A percentile compares a stretch with the other conserved stretches of the same genome.
Conservation (phyloP, 2,888 invertebrate genomes). For the Prosapia bicincta region DNA sequence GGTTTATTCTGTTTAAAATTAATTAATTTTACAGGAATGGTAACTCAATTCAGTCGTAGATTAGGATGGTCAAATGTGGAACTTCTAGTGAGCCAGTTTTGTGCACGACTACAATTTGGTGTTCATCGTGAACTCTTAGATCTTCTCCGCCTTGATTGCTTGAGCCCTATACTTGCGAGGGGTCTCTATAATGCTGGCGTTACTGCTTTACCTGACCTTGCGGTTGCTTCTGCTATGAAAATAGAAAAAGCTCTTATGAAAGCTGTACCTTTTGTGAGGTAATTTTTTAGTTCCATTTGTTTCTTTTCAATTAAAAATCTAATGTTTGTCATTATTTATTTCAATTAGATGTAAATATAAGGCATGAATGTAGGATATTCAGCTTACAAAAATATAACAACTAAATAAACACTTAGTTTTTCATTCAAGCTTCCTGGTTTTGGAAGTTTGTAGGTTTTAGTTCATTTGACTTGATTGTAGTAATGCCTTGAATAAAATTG, state of each 20-base stretch:
- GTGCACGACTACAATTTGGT: slow-evolving; percentile 91
- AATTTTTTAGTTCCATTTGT: slow-evolving; percentile 15
- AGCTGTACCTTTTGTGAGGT: slow-evolving; percentile 80
- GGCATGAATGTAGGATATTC: no score
- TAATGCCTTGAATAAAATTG: no score
- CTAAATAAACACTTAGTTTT: no score
- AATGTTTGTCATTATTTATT: no score
- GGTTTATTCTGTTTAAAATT: no score
- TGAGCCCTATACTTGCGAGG: slow-evolving; percentile 83
- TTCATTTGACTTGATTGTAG: no score
- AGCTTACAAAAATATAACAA: no score
- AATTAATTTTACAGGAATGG: slow-evolving; percentile 67
- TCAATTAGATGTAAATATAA: no score
- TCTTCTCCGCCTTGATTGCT: slow-evolving; percentile 75
- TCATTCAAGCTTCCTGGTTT: no score
- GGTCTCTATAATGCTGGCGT: slow-evolving; percentile 78
- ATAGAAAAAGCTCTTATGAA: slow-evolving; percentile 76
- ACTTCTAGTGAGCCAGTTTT: slow-evolving; percentile 86
- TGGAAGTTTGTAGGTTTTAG: no score
- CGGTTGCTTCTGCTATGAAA: slow-evolving; percentile 62
- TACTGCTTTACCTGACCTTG: slow-evolving; percentile 72
- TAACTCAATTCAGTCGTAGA: slow-evolving; percentile 91
- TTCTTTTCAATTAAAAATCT: no score
- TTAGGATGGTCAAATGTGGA: slow-evolving; percentile 92
- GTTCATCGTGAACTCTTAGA: slow-evolving; percentile 90